A percentile compares a stretch with the other conserved stretches of the same genome.
Conservation (phyloP, 2,797 vertebrate genomes). For the Macrochelys suwanniensis region DNA sequence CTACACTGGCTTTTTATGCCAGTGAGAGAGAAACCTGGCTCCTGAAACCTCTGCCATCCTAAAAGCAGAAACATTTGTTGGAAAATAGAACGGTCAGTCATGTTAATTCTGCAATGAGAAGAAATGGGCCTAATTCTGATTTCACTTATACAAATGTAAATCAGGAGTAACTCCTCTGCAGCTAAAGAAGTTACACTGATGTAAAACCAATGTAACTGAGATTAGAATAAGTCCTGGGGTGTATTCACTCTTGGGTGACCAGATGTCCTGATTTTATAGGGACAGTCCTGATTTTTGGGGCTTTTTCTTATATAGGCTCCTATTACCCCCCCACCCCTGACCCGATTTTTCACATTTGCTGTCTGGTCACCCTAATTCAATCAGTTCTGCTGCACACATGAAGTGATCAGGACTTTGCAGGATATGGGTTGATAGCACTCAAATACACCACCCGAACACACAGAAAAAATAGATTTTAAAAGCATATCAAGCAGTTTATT, state of each 20-base stretch:
- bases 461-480: background rate
- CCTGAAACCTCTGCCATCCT: background rate
- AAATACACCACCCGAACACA: background rate
- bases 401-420: background rate
- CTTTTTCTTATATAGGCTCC: no score
- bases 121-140: constrained; percentile 24
- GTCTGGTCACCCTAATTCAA: no score
- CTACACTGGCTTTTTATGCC: constrained; percentile 18
- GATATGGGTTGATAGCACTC: background rate
- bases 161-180: background rate
- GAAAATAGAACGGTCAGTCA: constrained; percentile 29
- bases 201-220: background rate
- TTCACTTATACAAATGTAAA: constrained; percentile 41
- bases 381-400: background rate
- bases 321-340: no score
- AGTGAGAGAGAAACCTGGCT: background rate
- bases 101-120: constrained; percentile 15
- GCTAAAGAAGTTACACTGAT: background rate
- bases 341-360: no score
- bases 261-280: no score
- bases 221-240: background rate
- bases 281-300: no score
- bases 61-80: background rate
- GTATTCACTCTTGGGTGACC: background rate
- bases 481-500: background rate